Percentiles rank a stretch among this genome's conserved stretches.
Conservation (phyloP, 2,888 invertebrate species). For the Habrosyne pyritoides region DNA sequence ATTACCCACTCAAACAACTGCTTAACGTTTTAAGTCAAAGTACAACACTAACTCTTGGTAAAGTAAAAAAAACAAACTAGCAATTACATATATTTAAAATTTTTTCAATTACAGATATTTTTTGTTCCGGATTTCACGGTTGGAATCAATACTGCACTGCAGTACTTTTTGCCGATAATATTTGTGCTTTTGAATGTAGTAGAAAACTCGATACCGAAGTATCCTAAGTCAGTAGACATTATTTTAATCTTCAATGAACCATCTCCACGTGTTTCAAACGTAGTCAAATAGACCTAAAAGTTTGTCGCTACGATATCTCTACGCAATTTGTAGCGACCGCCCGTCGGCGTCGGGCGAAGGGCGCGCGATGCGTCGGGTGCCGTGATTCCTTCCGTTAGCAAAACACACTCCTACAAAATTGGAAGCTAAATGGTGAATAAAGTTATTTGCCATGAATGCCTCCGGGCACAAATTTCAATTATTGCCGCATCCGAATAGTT, state of each 20-base stretch:
- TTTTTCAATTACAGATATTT: too few species aligned
- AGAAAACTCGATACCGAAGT: too few species aligned
- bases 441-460: slow-evolving; percentile 83
- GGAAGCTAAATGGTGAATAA: slow-evolving; percentile 81
- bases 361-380: slow-evolving; percentile 23
- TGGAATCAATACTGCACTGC: too few species aligned
- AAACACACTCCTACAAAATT: slow-evolving; percentile 69
- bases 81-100: too few species aligned
- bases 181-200: too few species aligned
- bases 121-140: too few species aligned
- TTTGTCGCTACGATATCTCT: neutral
- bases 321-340: neutral
- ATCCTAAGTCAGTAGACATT: too few species aligned
- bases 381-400: slow-evolving; percentile 48
- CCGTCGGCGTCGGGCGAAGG: slow-evolving; percentile 9
- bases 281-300: neutral
- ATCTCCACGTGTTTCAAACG: neutral
- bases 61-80: too few species aligned
- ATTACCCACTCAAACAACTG: slow-evolving; percentile 20
- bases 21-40: neutral
- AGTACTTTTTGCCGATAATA: too few species aligned
- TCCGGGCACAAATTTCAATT: slow-evolving; percentile 84
- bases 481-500: slow-evolving; percentile 83
- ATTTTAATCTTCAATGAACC: too few species aligned
- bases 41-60: neutral